Evolutionary conservation across 2,797 vertebrate genomes (phyloP).

Genomic region (Amblyraja radiata): DNA sequence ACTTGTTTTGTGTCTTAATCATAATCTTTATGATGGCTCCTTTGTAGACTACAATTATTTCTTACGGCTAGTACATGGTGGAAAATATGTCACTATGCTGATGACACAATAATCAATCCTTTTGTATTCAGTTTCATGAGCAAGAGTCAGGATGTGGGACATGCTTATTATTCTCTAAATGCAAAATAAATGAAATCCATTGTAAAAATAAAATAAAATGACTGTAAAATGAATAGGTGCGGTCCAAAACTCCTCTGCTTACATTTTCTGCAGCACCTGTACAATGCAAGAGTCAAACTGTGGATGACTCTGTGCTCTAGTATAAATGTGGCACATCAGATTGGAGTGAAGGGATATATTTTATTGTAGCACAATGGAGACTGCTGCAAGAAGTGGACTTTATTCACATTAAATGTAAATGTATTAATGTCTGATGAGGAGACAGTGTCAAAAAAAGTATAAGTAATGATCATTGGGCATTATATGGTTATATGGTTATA

Average conservation of each 20-base stretch:
- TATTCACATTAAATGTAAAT: not conserved
- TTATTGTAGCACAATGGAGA: not conserved
- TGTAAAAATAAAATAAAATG: conserved; percentile 12
- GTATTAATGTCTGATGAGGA: not conserved
- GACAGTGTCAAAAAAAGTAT: not conserved
- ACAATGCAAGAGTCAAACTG: not conserved
- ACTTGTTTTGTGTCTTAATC: conserved; percentile 34
- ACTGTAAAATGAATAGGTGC: conserved; percentile 1
- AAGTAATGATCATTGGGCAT: not conserved
- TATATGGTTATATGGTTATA: no score
- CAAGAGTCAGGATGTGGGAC: not conserved
- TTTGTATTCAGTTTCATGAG: conserved; percentile 15
- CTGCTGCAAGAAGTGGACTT: not conserved
- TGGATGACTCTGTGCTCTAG: not conserved
- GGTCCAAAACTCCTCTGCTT: not conserved
- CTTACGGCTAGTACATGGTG: not conserved
- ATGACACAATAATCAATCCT: conserved; percentile 29
- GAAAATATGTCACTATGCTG: not conserved
- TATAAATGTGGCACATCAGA: not conserved
- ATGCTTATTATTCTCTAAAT: conserved; percentile 11
- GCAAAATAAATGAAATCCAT: not conserved
- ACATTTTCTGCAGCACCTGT: not conserved
- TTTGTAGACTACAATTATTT: conserved; percentile 30
- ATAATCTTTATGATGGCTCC: conserved; percentile 2
- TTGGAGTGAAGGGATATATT: not conserved